Base-by-base conservation (phyloP, 2,113 vertebrate genomes). In the Saimiri boliviensis region DNA sequence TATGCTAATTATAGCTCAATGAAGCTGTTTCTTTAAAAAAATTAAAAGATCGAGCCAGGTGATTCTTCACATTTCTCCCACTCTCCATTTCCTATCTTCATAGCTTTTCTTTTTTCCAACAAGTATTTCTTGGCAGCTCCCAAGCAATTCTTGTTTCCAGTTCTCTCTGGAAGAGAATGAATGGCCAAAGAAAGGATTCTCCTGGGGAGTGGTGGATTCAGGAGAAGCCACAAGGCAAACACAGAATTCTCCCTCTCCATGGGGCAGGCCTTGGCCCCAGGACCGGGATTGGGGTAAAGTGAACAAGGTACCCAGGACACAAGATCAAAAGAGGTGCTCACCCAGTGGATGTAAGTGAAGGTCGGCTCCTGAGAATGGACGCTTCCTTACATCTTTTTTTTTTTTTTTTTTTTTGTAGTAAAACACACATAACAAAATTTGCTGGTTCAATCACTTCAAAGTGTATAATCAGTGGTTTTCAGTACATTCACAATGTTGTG, bases 291-390 rank as follows among this genome's bases (percentile, higher is more conserved):
- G 25, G 56, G 30, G n/a, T 4, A 14, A 42, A 19, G 32, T 0
- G 0, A 30, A 20, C 1, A 17, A 30, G 66, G 42, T 19, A 19
- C 35, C 76, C 52, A 37, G 54, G 40, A n/a, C n/a, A 0, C 21
- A 66, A 54, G 32, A 25, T 1, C 2, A 25, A 68, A 30, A 14
- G 32, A 74, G 40, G 42, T 10, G 5, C 9, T 23, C 13, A 21
- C 37, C 10, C 47, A 9, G 7, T 13, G 14, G 3, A 0, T 1
- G 9, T 27, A 45, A 23, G 14, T 1, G 0, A 66, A 45, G 71
- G 47, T 21, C 0, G 0, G 74, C 23, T 9, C 52, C 80, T 4
- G 13, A 35, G 14, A n/a, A 1, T 0, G 35, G 63, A 6, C 1
- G 9, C 16, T 13, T 60, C 30, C 83, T 87, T n/a, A 23, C 47